Base-by-base conservation (phyloP, 2,888 invertebrate species). In the Sepioteuthis lessoniana region DNA sequence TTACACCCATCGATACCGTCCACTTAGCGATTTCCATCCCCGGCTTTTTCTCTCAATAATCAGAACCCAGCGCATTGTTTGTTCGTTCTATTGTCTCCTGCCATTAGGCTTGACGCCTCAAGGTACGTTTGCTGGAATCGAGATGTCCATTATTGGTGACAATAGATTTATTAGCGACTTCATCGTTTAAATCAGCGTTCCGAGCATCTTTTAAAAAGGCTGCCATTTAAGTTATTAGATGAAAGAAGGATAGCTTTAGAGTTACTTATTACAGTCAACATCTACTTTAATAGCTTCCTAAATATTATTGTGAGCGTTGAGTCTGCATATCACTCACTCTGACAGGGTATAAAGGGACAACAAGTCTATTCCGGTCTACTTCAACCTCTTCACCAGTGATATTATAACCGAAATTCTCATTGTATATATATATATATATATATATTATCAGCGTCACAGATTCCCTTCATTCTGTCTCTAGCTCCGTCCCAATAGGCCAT, bases 161-260 rank as follows among this genome's bases (percentile, higher is more conserved):
- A 76, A 76, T 76, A n/a, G 76, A 76, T 76, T 76, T 76, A 76
- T 76, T 76, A 76, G 31, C 76, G 76, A 76, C 76, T n/a, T 76
- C 76, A 31, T 76, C 76, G n/a, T 31, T 76, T 31, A 31, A 76
- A 76, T 76, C 76, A 76, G 76, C 76, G 31, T 13, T 76, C n/a
- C 7, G 76, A n/a, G n/a, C 31, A n/a, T 76, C n/a, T 31, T 31
- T n/a, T n/a, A n/a, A 76, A 76, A 76, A n/a, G 76, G 76, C 8
- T n/a, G 76, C 31, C n/a, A 76, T 76, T 76, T 76, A 76, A 10
- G 76, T 76, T 76, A 76, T 76, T 76, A 76, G 76, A 76, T 76
- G 2, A 76, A 76, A 76, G 31, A 76, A 76, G 31, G 76, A 76
- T n/a, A 50, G 16, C 50, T 19, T 50, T 21, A 50, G 50, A 50